Evolutionary conservation across 2,888 invertebrate genomes (phyloP), one percentile per base, ranked within the genome.

Genomic region (Anodontia alba): DNA sequence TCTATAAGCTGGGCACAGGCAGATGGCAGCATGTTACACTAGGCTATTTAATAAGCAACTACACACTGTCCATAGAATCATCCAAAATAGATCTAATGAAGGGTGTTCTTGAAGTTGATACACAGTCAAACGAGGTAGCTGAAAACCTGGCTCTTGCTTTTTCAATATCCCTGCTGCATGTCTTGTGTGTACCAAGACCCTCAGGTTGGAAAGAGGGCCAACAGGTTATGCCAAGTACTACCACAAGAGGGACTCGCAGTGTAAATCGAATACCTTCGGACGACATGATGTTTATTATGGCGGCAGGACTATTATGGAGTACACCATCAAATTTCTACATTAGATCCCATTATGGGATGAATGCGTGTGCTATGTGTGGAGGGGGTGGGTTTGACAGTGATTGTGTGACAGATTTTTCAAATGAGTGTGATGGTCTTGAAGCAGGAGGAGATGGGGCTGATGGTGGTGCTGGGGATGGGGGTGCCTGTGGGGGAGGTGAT

Each of bases 91-190:
- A 94, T 80, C 84, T 93, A 23, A 84, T 86, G 80, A 85, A 84
- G 29, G 93, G 93, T 12, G 62, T 85, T 69, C 87, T 93, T 29
- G 86, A 88, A 17, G 86, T 92, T 29, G 88, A 87, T 5, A 81
- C 86, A 15, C 36, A 83, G 43, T 54, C 74, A 75, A 74, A 81
- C 38, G 92, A 94, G 76, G 93, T 95, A n/a, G 94, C 94, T 1
- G 95, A 95, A 89, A 94, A 95, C 80, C 90, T 95, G 29, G 95
- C 94, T 20, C 88, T 94, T 73, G 94, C 95, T 7, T 95, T 95
- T 90, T 92, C 94, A 69, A 94, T 95, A 15, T 92, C 95, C 26
- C 91, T 95, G 12, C 91, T 95, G 23, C 95, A 95, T 83, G 95
- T 95, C 12, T 91, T 95, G n/a, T 95, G 95, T 87, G 95, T 95